Conservation (phyloP, 2,888 invertebrate genomes). For the Agrochola litura region DNA sequence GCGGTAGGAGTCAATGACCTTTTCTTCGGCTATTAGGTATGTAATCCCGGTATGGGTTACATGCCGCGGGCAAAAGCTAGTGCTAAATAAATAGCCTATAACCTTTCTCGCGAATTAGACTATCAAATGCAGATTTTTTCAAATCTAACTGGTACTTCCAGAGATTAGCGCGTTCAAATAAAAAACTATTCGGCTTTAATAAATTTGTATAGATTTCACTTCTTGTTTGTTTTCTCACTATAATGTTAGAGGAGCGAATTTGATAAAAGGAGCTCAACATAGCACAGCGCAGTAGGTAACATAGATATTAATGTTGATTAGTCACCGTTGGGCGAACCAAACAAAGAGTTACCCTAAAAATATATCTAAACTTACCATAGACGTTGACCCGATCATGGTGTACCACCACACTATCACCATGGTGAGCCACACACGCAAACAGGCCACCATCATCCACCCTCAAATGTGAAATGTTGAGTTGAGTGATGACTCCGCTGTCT, state of each 20-base stretch:
- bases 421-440: constrained; percentile 90
- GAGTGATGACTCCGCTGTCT: constrained; percentile 81
- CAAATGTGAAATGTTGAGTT: constrained; percentile 89
- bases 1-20: too few species aligned
- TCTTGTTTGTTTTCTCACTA: background rate
- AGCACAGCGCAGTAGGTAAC: background rate
- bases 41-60: too few species aligned
- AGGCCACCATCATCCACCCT: constrained; percentile 91
- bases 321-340: background rate
- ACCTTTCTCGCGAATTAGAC: too few species aligned
- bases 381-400: constrained; percentile 88
- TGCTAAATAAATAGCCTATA: too few species aligned
- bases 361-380: constrained; percentile 83
- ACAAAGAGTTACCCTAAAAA: background rate
- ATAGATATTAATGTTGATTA: background rate
- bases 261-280: background rate
- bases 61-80: too few species aligned
- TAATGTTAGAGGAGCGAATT: background rate
- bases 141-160: too few species aligned
- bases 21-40: too few species aligned
- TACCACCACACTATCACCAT: constrained; percentile 77
- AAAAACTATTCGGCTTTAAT: too few species aligned
- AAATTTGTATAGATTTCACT: too few species aligned
- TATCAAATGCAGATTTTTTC: too few species aligned
- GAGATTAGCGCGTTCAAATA: too few species aligned